A percentile compares a stretch with the other conserved stretches of the same genome.
These are phyloP conservation scores for Nycticryphes semicollaris DNA, from an alignment of 2,113 vertebrate species.

Conservation along the genomic window DNA sequence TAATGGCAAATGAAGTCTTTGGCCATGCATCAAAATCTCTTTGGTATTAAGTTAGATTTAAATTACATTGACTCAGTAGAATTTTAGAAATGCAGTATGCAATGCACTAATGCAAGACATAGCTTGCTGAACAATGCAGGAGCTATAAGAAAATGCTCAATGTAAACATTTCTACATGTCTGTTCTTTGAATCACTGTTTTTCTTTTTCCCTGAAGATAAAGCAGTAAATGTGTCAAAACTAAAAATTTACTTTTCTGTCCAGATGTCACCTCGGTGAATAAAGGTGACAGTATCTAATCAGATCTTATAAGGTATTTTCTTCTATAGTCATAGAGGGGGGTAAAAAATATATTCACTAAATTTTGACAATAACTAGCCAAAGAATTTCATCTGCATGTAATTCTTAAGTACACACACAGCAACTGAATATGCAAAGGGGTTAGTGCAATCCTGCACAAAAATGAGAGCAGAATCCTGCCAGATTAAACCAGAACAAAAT, in stretches of 20 bases:
- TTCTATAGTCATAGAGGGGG: background rate
- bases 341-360: background rate
- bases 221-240: background rate
- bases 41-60: background rate
- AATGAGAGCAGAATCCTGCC: constrained; percentile 1
- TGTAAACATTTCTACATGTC: background rate
- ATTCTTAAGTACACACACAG: constrained; percentile 33
- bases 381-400: constrained; percentile 30
- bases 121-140: background rate
- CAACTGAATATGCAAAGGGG: constrained; percentile 34
- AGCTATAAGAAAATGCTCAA: background rate
- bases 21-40: background rate
- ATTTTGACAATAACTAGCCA: background rate
- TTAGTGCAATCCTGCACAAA: constrained; percentile 35
- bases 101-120: background rate
- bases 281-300: background rate
- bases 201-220: background rate
- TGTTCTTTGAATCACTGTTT: background rate
- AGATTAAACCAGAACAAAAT: constrained; percentile 37
- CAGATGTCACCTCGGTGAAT: background rate
- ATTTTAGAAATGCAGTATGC: background rate
- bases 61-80: background rate
- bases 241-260: background rate
- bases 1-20: background rate
- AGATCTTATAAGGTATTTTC: background rate